These are phyloP conservation scores for Microtus richardsoni DNA, from an alignment of 2,113 vertebrate genomes.

Conservation along the genomic window DNA sequence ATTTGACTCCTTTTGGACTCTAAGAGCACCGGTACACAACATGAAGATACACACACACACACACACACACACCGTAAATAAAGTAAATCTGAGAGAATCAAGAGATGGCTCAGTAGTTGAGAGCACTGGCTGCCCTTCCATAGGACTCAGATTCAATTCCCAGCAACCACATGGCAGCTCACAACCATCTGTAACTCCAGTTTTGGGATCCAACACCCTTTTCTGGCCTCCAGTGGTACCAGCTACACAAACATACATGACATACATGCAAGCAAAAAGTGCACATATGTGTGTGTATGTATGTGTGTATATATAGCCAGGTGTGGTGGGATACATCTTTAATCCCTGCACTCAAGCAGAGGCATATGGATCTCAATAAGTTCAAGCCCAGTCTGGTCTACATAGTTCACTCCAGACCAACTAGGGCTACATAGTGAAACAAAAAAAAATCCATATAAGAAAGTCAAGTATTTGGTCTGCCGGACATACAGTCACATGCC, in stretches of 20 bases:
- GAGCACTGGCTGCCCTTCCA: neutral
- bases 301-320: neutral
- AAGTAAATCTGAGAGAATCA: neutral
- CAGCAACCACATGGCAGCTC: neutral
- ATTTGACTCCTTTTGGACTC: neutral
- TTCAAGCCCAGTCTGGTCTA: neutral
- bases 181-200: neutral
- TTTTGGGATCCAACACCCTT: neutral
- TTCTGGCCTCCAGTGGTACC: neutral
- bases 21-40: neutral
- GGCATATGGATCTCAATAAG: neutral
- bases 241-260: neutral
- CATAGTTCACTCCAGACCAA: neutral
- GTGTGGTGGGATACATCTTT: neutral
- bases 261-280: neutral
- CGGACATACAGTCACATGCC: neutral
- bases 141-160: neutral
- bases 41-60: neutral
- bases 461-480: neutral
- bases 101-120: neutral
- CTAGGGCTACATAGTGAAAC: neutral
- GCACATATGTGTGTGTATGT: fast-evolving
- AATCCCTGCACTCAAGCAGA: neutral
- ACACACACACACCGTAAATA: neutral
- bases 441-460: neutral